phyloP scores from a whole-genome alignment of 2,113 vertebrate species.

The Australoheros scitulus region DNA sequence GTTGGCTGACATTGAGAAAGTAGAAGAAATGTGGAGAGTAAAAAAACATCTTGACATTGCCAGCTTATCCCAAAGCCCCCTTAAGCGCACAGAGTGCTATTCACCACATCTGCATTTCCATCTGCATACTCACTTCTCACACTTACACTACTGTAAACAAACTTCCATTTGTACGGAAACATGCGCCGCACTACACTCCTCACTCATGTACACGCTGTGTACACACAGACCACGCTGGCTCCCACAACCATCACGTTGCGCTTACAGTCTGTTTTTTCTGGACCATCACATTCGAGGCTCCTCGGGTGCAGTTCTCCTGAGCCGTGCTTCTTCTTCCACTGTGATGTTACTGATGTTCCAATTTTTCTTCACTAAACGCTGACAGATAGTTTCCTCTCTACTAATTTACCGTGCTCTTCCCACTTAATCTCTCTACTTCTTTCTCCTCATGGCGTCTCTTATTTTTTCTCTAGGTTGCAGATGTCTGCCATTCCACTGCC shows the following conservation, averaged over 20 bases:
- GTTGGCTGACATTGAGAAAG: constrained; percentile 37
- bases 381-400: not conserved
- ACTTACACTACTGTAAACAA: constrained; percentile 69
- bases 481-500: constrained; percentile 14
- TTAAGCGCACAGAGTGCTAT: constrained; percentile 52
- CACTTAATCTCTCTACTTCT: constrained; percentile 40
- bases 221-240: constrained; percentile 29
- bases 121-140: constrained; percentile 55
- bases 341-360: constrained; percentile 27
- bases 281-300: constrained; percentile 10
- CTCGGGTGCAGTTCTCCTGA: constrained; percentile 21
- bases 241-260: constrained; percentile 55
- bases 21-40: constrained; percentile 23
- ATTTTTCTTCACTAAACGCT: constrained; percentile 3
- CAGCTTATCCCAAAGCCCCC: constrained; percentile 44
- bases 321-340: constrained; percentile 9
- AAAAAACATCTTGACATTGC: not conserved
- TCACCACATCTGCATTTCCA: constrained; percentile 70
- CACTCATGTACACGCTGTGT: constrained; percentile 30
- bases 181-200: constrained; percentile 11
- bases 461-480: constrained; percentile 48
- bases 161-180: constrained; percentile 66
- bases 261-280: constrained; percentile 37
- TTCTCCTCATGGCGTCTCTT: constrained; percentile 41
- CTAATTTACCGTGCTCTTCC: constrained; percentile 12